Percentiles rank a stretch among this genome's conserved stretches.
Conservation (phyloP, 2,888 invertebrate genomes). For the Drosophila melanosoma region DNA sequence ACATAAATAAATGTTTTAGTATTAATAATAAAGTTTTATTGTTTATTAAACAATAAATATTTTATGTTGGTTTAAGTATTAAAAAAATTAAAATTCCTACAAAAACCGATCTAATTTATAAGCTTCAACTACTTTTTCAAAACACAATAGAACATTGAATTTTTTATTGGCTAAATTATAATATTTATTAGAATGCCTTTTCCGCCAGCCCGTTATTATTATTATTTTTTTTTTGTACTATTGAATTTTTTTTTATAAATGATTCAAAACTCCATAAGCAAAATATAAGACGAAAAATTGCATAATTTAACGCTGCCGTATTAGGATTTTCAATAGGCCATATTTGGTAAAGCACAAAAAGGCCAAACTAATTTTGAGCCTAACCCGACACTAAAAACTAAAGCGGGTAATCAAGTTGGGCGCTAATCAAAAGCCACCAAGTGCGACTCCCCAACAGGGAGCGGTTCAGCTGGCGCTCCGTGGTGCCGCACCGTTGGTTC, state of each 20-base stretch:
- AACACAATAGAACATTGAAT: background rate
- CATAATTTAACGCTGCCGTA: slow-evolving; percentile 1
- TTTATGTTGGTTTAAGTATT: no score
- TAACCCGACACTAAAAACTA: slow-evolving; percentile 42
- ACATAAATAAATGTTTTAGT: background rate
- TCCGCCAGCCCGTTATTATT: background rate
- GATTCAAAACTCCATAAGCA: background rate
- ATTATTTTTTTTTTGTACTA: background rate
- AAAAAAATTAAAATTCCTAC: no score
- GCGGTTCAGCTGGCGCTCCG: slow-evolving; percentile 18
- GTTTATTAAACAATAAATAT: background rate
- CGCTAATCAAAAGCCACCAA: slow-evolving; percentile 41
- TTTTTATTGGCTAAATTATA: background rate
- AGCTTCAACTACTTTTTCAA: background rate
- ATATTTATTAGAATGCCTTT: background rate
- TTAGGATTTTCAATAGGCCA: slow-evolving; percentile 4
- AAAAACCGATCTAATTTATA: background rate
- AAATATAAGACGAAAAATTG: slow-evolving; percentile 7
- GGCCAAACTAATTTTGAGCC: slow-evolving; percentile 15
- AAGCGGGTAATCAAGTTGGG: slow-evolving; percentile 47
- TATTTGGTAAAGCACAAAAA: background rate
- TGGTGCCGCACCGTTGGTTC: slow-evolving; percentile 34
- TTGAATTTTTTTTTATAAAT: no score
- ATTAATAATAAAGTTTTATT: background rate
- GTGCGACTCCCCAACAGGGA: background rate